Percentiles rank a stretch among this genome's conserved stretches.
phyloP scores from a whole-genome alignment of 2,113 vertebrate genomes.

The Neopipo cinnamomea region DNA sequence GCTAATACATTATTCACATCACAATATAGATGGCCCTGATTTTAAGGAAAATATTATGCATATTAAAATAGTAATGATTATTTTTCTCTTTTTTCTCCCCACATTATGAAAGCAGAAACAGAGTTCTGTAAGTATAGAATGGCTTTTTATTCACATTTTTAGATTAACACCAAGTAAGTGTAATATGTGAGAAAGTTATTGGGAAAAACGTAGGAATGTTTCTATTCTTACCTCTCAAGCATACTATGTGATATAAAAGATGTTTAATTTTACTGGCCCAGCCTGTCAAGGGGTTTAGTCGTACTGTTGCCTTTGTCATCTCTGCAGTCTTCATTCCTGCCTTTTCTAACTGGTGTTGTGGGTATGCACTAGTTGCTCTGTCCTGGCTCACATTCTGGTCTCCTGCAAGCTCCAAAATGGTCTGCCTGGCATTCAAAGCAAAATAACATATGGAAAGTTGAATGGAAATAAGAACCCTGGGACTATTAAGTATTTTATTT shows the following conservation, averaged over 20 bases:
- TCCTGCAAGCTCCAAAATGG: neutral
- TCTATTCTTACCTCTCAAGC: neutral
- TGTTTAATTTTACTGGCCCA: neutral
- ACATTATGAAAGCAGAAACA: constrained; percentile 66
- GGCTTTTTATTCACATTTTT: constrained; percentile 42
- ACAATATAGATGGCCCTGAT: neutral
- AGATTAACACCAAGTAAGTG: neutral
- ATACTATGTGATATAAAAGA: neutral
- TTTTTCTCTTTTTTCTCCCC: neutral
- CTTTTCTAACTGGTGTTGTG: neutral
- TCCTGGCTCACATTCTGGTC: neutral
- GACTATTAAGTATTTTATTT: neutral
- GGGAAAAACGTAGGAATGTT: neutral
- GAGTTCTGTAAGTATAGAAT: constrained; percentile 73
- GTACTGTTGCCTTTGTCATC: neutral
- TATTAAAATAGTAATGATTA: neutral
- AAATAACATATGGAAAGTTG: neutral
- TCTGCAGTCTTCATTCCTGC: neutral
- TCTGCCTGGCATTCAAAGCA: neutral
- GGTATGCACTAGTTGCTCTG: neutral
- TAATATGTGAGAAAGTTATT: neutral
- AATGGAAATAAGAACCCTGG: neutral
- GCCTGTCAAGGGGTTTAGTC: neutral
- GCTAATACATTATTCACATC: neutral
- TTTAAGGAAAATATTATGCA: neutral